Evolutionary conservation across 2,113 vertebrate genomes (phyloP), one percentile per base, ranked within the genome.

Genomic region (Hippocampus zosterae): DNA sequence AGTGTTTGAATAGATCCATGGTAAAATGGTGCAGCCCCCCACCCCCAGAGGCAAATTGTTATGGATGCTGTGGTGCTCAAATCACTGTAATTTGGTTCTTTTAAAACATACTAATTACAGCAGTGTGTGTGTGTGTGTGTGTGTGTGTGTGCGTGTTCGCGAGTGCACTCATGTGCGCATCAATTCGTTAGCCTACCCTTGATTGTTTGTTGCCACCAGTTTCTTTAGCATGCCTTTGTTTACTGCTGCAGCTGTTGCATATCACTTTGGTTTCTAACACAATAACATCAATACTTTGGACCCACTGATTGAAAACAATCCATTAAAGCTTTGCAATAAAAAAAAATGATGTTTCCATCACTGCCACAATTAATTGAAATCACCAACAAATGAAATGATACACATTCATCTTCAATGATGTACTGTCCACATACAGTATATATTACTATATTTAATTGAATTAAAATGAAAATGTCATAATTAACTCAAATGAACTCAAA

Each of bases 81-180:
- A 90, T 90, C 76, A 89, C 87, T 85, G 87, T 90, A 86, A 90
- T 90, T 90, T 90, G 81, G 83, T 87, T 88, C 86, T 81, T 87
- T 86, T 89, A 89, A 90, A 90, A 90, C 89, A 87, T 89, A 86
- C 86, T 90, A 90, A 90, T 90, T 89, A 86, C 86, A 77, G 84
- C 65, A 63, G 70, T 81, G 1, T 7, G 44, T 56, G 33, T 71
- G 67, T 69, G 46, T 59, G 15, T 71, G 23, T 8, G 44, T 60
- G 25, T 68, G 64, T 67, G 41, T 59, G 11, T 67, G 21, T 25
- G 2, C 8, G 42, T 50, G 29, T 68, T 63, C 66, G 44, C 52
- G 10, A 67, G n/a, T 21, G 44, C 50, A 33, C 27, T 19, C 27
- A 33, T 19, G 65, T 70, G 65, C 56, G 57, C 8, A 25, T 80